Conservation (phyloP, 2,797 vertebrate genomes). For the Xenopus petersii region DNA sequence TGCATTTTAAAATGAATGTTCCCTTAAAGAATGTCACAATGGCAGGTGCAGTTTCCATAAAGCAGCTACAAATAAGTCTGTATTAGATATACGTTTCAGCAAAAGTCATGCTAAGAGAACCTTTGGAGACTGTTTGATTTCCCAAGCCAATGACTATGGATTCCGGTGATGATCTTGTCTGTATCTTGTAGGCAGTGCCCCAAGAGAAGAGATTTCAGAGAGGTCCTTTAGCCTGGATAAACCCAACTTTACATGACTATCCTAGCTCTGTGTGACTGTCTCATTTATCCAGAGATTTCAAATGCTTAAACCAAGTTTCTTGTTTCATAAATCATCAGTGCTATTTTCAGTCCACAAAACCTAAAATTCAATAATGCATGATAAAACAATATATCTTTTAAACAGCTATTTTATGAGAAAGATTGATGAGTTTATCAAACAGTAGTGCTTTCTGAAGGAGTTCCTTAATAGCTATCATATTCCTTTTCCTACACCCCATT, state of each 20-base stretch:
- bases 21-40: not conserved
- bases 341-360: conserved; percentile 47
- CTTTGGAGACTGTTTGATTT: conserved; percentile 40
- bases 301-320: conserved; percentile 38
- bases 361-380: conserved; percentile 43
- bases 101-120: conserved; percentile 12
- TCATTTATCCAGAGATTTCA: conserved; percentile 47
- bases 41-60: not conserved
- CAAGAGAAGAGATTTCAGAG: conserved; percentile 18
- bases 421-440: conserved; percentile 50
- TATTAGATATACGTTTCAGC: not conserved
- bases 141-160: conserved; percentile 29
- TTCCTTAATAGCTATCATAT: conserved; percentile 41
- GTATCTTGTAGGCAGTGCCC: conserved; percentile 15
- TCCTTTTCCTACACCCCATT: conserved; percentile 28
- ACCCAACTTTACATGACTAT: conserved; percentile 27
- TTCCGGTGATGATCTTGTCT: conserved; percentile 16
- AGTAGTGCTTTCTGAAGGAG: conserved; percentile 36
- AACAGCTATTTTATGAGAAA: conserved; percentile 45
- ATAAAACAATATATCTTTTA: conserved; percentile 49
- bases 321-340: conserved; percentile 46
- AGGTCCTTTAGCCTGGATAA: conserved; percentile 26
- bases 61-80: not conserved
- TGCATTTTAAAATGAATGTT: too few relatives aligned
- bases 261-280: conserved; percentile 20